Percentiles rank a stretch among this genome's conserved stretches.
phyloP scores from a whole-genome alignment of 2,113 vertebrate genomes.

The Corvus hawaiiensis region DNA sequence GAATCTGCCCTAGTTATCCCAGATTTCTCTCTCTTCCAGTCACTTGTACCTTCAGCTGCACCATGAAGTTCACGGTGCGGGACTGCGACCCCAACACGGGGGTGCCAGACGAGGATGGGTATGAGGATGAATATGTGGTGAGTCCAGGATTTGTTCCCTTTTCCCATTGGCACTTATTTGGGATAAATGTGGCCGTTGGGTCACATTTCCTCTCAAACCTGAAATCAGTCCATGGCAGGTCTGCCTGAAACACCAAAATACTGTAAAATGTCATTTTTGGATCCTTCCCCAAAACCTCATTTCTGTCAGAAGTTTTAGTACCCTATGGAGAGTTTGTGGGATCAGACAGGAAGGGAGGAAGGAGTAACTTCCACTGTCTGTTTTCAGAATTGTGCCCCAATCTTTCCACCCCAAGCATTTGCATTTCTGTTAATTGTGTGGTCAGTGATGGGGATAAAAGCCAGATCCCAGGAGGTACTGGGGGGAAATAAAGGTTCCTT shows the following conservation, averaged over 20 bases:
- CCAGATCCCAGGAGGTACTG: neutral
- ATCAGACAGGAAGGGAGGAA: neutral
- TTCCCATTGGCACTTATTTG: neutral
- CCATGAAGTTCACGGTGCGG: constrained; percentile 92
- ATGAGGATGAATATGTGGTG: constrained; percentile 97
- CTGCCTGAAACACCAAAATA: neutral
- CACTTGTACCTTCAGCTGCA: constrained; percentile 92
- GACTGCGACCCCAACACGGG: constrained; percentile 96
- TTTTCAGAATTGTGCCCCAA: neutral
- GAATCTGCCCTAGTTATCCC: accelerated
- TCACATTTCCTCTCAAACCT: neutral
- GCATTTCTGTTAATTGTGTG: neutral
- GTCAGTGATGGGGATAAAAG: neutral
- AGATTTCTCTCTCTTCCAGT: constrained; percentile 68
- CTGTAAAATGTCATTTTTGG: accelerated
- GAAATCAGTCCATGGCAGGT: accelerated
- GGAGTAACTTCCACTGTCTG: neutral
- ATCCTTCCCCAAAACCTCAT: neutral
- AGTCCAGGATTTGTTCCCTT: neutral
- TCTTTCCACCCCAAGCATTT: neutral
- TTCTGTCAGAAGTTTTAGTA: neutral
- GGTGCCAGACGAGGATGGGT: constrained; percentile 90
- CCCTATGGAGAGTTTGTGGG: neutral
- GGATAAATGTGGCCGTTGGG: accelerated
- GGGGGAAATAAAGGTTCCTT: neutral